Evolutionary conservation across 53 echinoderm and acorn worm genomes (phyloP), one percentile per base, ranked within the genome.

Genomic region (Stichopus horrens): DNA sequence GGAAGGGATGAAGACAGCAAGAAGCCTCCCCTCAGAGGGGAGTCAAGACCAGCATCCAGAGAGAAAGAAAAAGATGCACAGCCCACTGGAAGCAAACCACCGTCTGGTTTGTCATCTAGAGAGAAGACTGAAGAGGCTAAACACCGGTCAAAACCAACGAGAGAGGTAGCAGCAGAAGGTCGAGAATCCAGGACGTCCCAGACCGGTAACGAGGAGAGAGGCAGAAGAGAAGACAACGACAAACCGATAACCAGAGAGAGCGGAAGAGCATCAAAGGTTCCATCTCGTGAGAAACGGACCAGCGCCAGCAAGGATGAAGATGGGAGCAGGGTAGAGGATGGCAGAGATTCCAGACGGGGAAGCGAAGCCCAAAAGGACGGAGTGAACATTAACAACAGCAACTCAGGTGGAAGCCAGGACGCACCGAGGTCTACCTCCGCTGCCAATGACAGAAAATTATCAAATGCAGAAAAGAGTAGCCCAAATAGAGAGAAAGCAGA

Each of bases 381-480:
- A 56, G 58, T 10, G 54, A 75, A 87, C 21, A 75, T 75, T 8
- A 87, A 87, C 23, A 87, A 74, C 23, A 75, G 86, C 14, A 86
- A 92, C 73, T 54, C 85, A 74, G 73, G 84, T 8, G 88, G 86
- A 65, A 53, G 51, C 55, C 89, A 89, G 60, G 89, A 86, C 57
- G 55, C 37, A 37, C 83, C 7, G 10, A 63, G 52, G 59, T 76
- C 53, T 66, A 89, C 74, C 52, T 68, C 51, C 7, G 9, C 60
- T 58, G 21, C 23, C 8, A 9, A 75, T 23, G 75, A 21, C 57
- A 58, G 81, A 56, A 81, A 53, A 16, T 18, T 6, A 71, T 18
- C 71, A 5, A 20, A 71, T 71, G 71, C 18, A 71, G 71, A 71
- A 18, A 20, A 18, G 20, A 71, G 71, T 20, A 20, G 18, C 18